phyloP scores from a whole-genome alignment of 2,888 invertebrate genomes.

The Ecdyonurus torrentis region DNA sequence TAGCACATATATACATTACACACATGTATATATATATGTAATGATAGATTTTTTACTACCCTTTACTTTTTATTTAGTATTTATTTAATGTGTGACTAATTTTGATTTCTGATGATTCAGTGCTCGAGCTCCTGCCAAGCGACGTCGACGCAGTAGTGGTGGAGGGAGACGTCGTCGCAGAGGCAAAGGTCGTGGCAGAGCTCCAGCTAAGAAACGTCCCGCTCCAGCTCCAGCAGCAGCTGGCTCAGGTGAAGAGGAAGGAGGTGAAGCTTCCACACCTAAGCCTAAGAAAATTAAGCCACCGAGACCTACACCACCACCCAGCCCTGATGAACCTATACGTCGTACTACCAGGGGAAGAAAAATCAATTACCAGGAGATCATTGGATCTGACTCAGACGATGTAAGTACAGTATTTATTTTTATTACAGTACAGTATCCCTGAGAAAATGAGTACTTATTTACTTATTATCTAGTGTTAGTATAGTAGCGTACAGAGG shows the following conservation, averaged over 20 bases:
- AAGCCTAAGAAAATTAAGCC: background rate
- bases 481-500: too few relatives aligned
- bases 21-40: too few relatives aligned
- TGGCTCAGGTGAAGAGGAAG: background rate
- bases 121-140: background rate
- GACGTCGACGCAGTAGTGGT: background rate
- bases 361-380: slow-evolving; percentile 59
- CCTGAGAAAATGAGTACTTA: background rate
- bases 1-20: too few relatives aligned
- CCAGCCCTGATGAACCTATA: slow-evolving; percentile 24
- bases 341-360: slow-evolving; percentile 48
- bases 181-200: background rate
- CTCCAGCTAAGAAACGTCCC: background rate
- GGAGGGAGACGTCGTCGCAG: background rate
- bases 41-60: too few relatives aligned
- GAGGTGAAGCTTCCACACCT: background rate
- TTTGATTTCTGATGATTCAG: too few relatives aligned
- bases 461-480: too few relatives aligned
- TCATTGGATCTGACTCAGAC: slow-evolving; percentile 46
- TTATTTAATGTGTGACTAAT: too few relatives aligned
- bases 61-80: too few relatives aligned
- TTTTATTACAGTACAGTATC: too few relatives aligned
- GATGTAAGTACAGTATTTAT: slow-evolving; percentile 43
- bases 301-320: background rate
- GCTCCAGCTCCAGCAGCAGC: background rate